Percentiles rank a stretch among this genome's conserved stretches.
Conservation (phyloP, 2,113 vertebrate species). For the Diadophis punctatus region DNA sequence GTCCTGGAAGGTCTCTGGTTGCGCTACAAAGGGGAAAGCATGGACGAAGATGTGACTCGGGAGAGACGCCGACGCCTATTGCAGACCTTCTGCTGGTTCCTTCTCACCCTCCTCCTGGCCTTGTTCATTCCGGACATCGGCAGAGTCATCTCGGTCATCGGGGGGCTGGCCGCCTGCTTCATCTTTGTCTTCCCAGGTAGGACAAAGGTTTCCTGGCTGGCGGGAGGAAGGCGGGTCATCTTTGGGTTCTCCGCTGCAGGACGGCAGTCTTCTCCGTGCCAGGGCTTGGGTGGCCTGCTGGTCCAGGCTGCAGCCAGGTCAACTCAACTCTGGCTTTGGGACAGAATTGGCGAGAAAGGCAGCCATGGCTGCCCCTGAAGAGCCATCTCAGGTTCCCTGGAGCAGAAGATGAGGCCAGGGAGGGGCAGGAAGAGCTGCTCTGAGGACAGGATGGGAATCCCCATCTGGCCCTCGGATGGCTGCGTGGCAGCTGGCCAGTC, state of each 20-base stretch:
- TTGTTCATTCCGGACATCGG: conserved; percentile 97
- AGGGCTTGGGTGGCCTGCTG: not conserved
- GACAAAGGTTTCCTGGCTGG: not conserved
- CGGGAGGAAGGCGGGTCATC: accelerated
- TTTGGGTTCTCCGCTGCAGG: not conserved
- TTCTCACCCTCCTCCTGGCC: conserved; percentile 85
- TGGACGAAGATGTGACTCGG: conserved; percentile 85
- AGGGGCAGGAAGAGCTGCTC: not conserved
- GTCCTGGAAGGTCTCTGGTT: conserved; percentile 96
- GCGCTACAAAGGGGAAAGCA: conserved; percentile 80
- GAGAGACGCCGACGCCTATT: conserved; percentile 82
- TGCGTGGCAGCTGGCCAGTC: not conserved
- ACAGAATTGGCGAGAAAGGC: not conserved
- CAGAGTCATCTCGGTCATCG: conserved; percentile 91
- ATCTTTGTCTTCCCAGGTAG: conserved; percentile 95
- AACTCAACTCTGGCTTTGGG: not conserved
- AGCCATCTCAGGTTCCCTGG: not conserved
- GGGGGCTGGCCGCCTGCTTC: conserved; percentile 93
- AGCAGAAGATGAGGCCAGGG: not conserved
- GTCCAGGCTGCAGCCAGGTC: not conserved
- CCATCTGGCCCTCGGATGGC: not conserved
- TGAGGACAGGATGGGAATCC: not conserved
- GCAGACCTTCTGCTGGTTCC: conserved; percentile 89
- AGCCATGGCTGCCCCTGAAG: not conserved
- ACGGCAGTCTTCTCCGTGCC: not conserved